Base-by-base conservation (phyloP, 1,140 invertebrate species). In the Ceratosolen fusciceps region DNA sequence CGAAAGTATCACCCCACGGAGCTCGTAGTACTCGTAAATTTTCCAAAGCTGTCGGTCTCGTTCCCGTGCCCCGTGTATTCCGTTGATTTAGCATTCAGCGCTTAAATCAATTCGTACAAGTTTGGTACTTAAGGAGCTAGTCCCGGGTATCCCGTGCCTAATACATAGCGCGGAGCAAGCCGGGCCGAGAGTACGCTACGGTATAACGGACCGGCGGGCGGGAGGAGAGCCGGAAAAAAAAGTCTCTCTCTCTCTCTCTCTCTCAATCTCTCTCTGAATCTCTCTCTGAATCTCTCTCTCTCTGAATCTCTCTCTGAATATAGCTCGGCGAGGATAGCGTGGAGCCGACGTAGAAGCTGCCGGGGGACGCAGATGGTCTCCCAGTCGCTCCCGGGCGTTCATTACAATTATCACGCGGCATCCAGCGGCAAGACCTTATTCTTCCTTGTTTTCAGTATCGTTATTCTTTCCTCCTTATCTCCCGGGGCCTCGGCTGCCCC, bases 71-170 rank as follows among this genome's bases (percentile, higher is more conserved):
- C 29, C 68, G 31, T 70, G 68, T 77, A 81, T 87, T 88, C 82
- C 86, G 86, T 89, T 90, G 88, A 90, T 90, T 90, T 90, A 90
- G 87, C 87, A 90, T 90, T 90, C 88, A 89, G 88, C 88, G 87
- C 87, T 90, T 90, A 89, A 90, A 90, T 90, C 89, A 90, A 90
- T 90, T 90, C 88, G 86, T 86, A 88, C 88, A 89, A 90, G 88
- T 90, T 90, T 85, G 85, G 88, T 90, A 88, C 88, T 90, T 90
- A 90, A 88, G 87, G 87, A 88, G n/a, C n/a, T n/a, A n/a, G 86
- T 89, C 39, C 39, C 52, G 72, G 73, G 65, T 60, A 74, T 70
- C 70, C 67, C 39, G 58, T 49, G 43, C 56, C 54, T 74, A n/a
- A 56, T 29, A 78, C 39, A 24, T 34, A 29, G 47, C 24, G 24